Percentiles rank a stretch among this genome's conserved stretches.
These are phyloP conservation scores for Okamejei kenojei DNA, from an alignment of 2,797 vertebrate species.

Conservation along the genomic window DNA sequence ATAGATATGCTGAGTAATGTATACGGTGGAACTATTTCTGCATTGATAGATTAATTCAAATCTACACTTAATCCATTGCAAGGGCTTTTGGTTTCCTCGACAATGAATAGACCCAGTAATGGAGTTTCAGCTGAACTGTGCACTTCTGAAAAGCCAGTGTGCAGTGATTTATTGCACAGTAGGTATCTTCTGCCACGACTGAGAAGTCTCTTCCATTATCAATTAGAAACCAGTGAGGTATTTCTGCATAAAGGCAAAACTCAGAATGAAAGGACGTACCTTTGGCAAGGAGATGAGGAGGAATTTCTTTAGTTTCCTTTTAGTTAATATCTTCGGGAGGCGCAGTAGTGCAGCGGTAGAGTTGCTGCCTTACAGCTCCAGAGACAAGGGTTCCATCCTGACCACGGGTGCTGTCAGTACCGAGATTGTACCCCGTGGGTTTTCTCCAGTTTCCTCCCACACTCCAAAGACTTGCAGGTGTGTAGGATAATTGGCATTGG, in stretches of 20 bases:
- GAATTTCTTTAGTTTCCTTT: too few relatives aligned
- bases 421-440: too few relatives aligned
- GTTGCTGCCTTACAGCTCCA: too few relatives aligned
- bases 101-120: background rate
- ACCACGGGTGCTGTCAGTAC: too few relatives aligned
- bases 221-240: slow-evolving; percentile 2
- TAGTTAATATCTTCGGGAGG: too few relatives aligned
- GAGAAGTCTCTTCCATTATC: background rate
- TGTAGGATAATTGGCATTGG: too few relatives aligned
- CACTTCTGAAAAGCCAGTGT: background rate
- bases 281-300: too few relatives aligned
- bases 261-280: too few relatives aligned
- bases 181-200: background rate
- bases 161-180: background rate
- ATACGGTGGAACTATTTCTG: background rate
- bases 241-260: background rate
- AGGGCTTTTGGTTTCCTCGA: background rate
- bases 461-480: too few relatives aligned
- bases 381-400: too few relatives aligned
- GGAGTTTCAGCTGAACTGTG: background rate
- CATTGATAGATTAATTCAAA: slow-evolving; percentile 5
- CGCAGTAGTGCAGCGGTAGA: too few relatives aligned
- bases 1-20: background rate
- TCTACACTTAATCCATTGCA: slow-evolving; percentile 10
- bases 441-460: too few relatives aligned